phyloP scores from a whole-genome alignment of 2,113 vertebrate genomes.

The Larimichthys crocea region DNA sequence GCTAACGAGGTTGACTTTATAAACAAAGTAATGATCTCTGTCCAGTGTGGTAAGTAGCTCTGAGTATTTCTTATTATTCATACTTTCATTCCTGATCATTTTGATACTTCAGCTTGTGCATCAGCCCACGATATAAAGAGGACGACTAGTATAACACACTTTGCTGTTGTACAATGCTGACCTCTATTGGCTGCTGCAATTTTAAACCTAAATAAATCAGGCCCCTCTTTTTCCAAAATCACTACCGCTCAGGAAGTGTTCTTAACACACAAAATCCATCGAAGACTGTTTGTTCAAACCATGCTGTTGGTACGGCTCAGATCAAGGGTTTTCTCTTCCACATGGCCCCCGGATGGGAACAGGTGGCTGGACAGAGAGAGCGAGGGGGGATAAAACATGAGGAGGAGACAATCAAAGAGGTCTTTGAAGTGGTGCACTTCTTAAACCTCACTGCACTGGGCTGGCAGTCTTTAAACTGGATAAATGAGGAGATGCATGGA shows the following conservation, averaged over 20 bases:
- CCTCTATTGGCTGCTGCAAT: slow-evolving; percentile 72
- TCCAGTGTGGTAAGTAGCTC: background rate
- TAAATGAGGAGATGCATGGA: slow-evolving; percentile 44
- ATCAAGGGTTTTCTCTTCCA: slow-evolving; percentile 42
- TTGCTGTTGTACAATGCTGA: slow-evolving; percentile 66
- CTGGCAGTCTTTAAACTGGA: slow-evolving; percentile 41
- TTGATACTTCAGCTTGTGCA: background rate
- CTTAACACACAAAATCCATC: slow-evolving; percentile 20
- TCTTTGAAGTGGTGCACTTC: slow-evolving; percentile 76
- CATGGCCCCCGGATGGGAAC: slow-evolving; percentile 45
- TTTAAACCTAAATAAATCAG: background rate
- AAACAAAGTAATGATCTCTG: slow-evolving; percentile 13
- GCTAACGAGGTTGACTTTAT: slow-evolving; percentile 11
- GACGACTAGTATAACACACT: background rate
- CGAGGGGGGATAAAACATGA: slow-evolving; percentile 41
- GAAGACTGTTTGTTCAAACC: slow-evolving; percentile 11
- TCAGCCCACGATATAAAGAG: background rate
- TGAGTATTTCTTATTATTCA: background rate
- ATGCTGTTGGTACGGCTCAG: background rate
- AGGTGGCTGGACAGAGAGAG: slow-evolving; percentile 60
- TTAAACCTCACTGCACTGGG: slow-evolving; percentile 27
- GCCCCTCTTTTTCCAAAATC: background rate
- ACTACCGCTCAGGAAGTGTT: slow-evolving; percentile 15
- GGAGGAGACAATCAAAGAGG: slow-evolving; percentile 70
- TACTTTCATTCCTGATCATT: background rate